Percentiles rank a stretch among this genome's conserved stretches.
Conservation (phyloP, 1,140 invertebrate genomes). For the Lepidurus couesii region DNA sequence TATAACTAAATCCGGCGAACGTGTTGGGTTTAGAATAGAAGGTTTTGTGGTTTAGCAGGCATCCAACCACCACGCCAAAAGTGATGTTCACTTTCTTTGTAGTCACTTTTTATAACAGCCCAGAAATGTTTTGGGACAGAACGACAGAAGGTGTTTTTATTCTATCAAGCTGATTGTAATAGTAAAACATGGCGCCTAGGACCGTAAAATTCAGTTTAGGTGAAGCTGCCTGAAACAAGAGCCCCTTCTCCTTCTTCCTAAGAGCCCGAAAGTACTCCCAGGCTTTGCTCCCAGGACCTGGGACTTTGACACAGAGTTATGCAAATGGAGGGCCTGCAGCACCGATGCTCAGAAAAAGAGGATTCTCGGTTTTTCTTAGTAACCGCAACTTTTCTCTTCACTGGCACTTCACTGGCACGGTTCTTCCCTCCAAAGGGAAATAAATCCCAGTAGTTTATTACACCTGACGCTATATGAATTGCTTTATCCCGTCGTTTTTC, state of each 20-base stretch:
- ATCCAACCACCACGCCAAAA: too few relatives aligned
- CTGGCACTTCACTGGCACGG: too few relatives aligned
- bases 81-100: too few relatives aligned
- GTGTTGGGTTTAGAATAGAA: too few relatives aligned
- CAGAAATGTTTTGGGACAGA: background rate
- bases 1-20: too few relatives aligned
- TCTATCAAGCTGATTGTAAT: background rate
- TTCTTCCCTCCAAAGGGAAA: background rate
- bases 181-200: background rate
- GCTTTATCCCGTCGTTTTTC: background rate
- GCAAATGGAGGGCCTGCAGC: background rate
- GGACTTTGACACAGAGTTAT: conserved; percentile 10
- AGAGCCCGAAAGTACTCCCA: background rate
- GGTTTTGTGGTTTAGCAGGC: too few relatives aligned
- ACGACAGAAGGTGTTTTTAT: background rate
- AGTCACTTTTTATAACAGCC: background rate
- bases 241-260: background rate
- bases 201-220: background rate
- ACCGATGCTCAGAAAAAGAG: background rate
- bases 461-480: conserved; percentile 11
- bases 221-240: background rate
- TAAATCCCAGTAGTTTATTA: background rate
- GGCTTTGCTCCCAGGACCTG: background rate
- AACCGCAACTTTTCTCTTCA: background rate
- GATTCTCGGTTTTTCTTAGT: background rate